Evolutionary conservation across 2,113 vertebrate species (phyloP).

Genomic region (Phodopus roborovskii): DNA sequence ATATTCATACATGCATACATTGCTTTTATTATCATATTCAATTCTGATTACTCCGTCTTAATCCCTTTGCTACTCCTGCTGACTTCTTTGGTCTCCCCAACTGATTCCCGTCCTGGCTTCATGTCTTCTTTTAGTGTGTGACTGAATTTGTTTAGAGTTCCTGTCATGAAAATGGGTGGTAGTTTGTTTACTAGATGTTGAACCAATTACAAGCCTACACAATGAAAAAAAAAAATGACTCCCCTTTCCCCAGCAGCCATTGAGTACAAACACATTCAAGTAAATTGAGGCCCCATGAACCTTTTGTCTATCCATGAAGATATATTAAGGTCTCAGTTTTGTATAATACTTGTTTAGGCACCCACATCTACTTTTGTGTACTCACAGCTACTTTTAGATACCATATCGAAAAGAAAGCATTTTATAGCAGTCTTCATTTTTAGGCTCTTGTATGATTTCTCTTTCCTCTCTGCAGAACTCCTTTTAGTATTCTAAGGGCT

Average conservation of each 20-base stretch:
- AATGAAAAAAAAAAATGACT: not conserved
- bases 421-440: not conserved
- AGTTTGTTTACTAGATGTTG: not conserved
- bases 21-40: not conserved
- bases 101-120: not conserved
- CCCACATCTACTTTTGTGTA: not conserved
- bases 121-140: not conserved
- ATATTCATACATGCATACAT: not conserved
- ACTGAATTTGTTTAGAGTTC: not conserved
- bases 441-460: not conserved
- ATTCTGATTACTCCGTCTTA: not conserved
- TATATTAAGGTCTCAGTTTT: not conserved
- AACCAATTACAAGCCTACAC: not conserved
- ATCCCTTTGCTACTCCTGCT: not conserved
- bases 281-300: not conserved
- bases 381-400: not conserved
- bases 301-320: not conserved
- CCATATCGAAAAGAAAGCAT: not conserved
- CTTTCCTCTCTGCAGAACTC: not conserved
- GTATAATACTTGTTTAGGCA: not conserved
- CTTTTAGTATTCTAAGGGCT: not conserved
- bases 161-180: not conserved
- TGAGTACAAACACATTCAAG: not conserved
- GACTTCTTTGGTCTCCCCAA: not conserved
- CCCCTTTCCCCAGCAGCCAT: not conserved